These are phyloP conservation scores for Acrocyrtus sp. DNA, from an alignment of 2,888 invertebrate genomes.

Conservation along the genomic window DNA sequence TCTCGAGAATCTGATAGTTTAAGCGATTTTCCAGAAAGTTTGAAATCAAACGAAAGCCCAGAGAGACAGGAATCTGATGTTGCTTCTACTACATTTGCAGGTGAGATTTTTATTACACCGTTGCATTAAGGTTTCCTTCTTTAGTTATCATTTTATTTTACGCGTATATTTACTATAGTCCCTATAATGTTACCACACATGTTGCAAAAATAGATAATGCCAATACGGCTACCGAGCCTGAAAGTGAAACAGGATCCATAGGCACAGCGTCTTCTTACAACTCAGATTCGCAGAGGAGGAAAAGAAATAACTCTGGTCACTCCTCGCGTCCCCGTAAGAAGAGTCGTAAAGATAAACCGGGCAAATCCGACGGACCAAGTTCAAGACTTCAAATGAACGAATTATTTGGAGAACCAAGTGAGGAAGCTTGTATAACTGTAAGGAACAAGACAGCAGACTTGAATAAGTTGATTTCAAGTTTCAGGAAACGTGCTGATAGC, in stretches of 20 bases:
- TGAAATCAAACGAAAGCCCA: too few species aligned
- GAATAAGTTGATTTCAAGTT: constrained; percentile 11
- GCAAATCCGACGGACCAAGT: neutral
- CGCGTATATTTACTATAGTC: too few species aligned
- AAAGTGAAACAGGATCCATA: constrained; percentile 35
- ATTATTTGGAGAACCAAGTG: constrained; percentile 21
- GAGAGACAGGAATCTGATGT: too few species aligned
- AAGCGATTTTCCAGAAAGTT: too few species aligned
- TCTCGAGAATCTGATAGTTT: too few species aligned
- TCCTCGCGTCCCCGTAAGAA: constrained; percentile 8
- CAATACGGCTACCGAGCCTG: constrained; percentile 21
- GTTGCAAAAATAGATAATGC: too few species aligned
- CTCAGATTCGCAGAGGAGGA: neutral
- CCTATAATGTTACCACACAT: too few species aligned
- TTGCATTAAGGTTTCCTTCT: too few species aligned
- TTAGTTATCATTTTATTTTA: too few species aligned
- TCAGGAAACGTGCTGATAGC: neutral
- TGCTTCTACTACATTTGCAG: too few species aligned
- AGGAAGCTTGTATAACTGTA: neutral
- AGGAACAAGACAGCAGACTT: constrained; percentile 6
- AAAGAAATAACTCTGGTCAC: constrained; percentile 2
- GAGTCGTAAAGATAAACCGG: constrained; percentile 2
- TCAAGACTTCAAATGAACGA: neutral
- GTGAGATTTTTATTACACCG: too few species aligned
- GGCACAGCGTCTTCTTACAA: constrained; percentile 10